These are phyloP conservation scores for Sapajus apella DNA, from an alignment of 2,113 vertebrate genomes.

Conservation along the genomic window DNA sequence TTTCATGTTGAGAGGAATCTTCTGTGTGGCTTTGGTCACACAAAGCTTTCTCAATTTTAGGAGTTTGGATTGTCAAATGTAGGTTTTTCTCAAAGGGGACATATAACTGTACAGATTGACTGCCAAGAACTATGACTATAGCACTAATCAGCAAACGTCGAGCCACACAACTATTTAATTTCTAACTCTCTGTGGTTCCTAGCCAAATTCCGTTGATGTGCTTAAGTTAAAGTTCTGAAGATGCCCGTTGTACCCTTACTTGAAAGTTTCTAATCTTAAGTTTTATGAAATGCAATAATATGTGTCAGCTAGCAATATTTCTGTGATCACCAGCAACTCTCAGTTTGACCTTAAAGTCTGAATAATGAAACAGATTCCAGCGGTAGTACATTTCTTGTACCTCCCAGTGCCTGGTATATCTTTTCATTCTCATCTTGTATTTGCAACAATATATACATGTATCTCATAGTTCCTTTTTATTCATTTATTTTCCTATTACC, in stretches of 20 bases:
- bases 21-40: conserved; percentile 1
- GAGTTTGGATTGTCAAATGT: background rate
- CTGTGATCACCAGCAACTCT: conserved; percentile 68
- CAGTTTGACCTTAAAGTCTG: conserved; percentile 62
- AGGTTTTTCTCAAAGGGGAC: conserved; percentile 9
- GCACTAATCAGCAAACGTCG: background rate
- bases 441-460: conserved; percentile 6
- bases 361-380: conserved; percentile 61
- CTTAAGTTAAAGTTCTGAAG: conserved; percentile 62
- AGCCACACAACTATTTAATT: conserved; percentile 32
- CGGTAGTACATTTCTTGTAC: conserved; percentile 58
- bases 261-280: conserved; percentile 57
- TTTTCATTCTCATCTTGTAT: conserved; percentile 38
- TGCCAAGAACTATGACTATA: background rate
- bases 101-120: background rate
- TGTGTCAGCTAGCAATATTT: conserved; percentile 48
- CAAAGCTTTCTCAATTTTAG: background rate
- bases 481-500: conserved; percentile 51
- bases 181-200: conserved; percentile 57
- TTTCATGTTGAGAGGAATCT: conserved; percentile 12
- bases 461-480: conserved; percentile 33
- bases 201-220: conserved; percentile 45
- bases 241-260: conserved; percentile 51
- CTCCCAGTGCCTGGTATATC: conserved; percentile 38
- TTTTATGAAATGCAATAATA: conserved; percentile 55